phyloP scores from a whole-genome alignment of 1,140 invertebrate species.

The Drosophila murphyi region DNA sequence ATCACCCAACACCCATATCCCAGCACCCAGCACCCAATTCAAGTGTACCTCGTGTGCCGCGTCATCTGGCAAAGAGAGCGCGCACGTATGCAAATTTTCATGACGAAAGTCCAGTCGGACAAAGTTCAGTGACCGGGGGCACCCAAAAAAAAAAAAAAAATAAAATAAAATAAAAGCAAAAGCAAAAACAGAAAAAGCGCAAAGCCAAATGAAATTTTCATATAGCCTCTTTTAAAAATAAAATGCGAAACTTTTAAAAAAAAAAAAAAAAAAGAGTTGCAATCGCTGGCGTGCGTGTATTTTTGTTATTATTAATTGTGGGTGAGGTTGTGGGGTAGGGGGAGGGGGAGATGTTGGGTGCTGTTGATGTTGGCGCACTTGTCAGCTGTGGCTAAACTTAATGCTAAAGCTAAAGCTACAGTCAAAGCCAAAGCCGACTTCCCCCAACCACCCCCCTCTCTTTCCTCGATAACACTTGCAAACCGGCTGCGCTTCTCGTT shows the following conservation, averaged over 20 bases:
- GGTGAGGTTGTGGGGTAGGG: neutral
- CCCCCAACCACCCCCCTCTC: constrained; percentile 29
- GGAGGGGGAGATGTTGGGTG: constrained; percentile 14
- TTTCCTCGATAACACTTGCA: constrained; percentile 41
- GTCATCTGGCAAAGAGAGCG: constrained; percentile 47
- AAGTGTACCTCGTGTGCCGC: constrained; percentile 43
- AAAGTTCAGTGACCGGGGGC: constrained; percentile 71
- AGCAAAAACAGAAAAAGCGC: constrained; percentile 5
- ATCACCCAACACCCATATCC: constrained; percentile 12
- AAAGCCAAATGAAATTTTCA: constrained; percentile 73
- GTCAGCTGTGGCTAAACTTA: constrained; percentile 10
- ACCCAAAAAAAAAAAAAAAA: constrained; percentile 12
- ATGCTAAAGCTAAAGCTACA: constrained; percentile 1
- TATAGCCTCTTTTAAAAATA: constrained; percentile 70
- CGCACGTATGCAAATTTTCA: constrained; percentile 66
- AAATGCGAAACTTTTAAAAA: constrained; percentile 75
- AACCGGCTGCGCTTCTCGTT: constrained; percentile 61
- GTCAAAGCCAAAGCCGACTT: constrained; percentile 16
- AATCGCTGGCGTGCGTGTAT: constrained; percentile 18
- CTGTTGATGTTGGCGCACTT: constrained; percentile 39
- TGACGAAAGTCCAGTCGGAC: constrained; percentile 81
- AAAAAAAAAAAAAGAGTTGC: neutral
- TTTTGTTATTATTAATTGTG: constrained; percentile 70
- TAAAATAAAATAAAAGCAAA: neutral
- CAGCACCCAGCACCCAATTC: constrained; percentile 18